Base-by-base conservation (phyloP, 64 coral and sea anemone species). In the Stichodactyla mertensii region DNA sequence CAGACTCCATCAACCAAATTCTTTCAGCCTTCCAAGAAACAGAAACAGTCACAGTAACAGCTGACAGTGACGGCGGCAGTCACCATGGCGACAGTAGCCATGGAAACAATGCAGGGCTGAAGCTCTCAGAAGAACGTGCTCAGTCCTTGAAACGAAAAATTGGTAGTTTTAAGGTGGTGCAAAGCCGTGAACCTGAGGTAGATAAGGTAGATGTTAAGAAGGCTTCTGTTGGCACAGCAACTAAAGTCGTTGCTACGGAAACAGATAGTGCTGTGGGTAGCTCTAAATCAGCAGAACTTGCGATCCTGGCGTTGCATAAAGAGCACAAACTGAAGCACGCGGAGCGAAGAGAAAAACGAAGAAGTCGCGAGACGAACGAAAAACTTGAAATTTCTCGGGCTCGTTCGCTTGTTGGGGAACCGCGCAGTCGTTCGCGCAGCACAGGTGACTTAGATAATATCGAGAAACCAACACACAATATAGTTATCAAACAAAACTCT, bases 141-240 rank as follows among this genome's bases (percentile, higher is more conserved):
- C 45, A 61, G 8, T 85, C 83, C 24, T 23, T 85, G 52, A 85
- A 85, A 27, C 20, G 83, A 10, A 58, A 85, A 16, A 85, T 85
- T 15, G 83, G 83, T 36, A 85, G 83, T 85, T 85, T 85, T 62
- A 85, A 85, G 24, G 83, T 61, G 16, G 56, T 57, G 16, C 20
- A 85, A 31, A 24, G 19, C 4, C 15, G 26, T 13, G 83, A 61
- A 15, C 55, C 53, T 2, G 54, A 5, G 5, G 20, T 64, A 9
- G 83, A 85, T 15, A 54, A 18, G n/a, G 78, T 20, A 18, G 52
- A 53, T 81, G 53, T 81, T 19, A 81, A 81, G 51, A 20, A 55
- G 53, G 78, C 78, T 55, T 52, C 78, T 18, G 78, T 81, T 81
- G 78, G 51, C 78, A 81, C 55, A 51, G 51, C 78, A 81, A 81